Evolutionary conservation across 2,797 vertebrate genomes (phyloP), one percentile per base, ranked within the genome.

Genomic region (Menidia menidia): DNA sequence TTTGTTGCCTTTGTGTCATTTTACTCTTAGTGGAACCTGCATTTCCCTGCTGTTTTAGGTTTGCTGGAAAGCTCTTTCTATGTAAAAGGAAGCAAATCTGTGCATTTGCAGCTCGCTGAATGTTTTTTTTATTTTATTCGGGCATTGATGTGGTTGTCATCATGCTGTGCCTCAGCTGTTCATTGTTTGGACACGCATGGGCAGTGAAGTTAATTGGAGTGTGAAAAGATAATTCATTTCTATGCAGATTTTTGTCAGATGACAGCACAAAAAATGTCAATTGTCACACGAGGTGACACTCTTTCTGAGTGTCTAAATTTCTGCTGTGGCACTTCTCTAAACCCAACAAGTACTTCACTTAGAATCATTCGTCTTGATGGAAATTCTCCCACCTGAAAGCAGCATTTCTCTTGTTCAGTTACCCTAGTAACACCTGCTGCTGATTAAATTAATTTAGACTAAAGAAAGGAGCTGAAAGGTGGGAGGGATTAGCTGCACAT

Each of bases 161-260:
- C 72, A 52, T 32, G 43, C 71, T 84, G 78, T 30, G 75, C 69
- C 69, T 82, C 73, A 69, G 58, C 64, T 76, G 60, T 75, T 82
- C 71, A 43, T 78, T 77, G 75, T 75, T 74, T 60, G 32, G 60
- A 60, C 69, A 58, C 47, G 59, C 42, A 18, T 14, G 41, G 45
- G 56, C 60, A 52, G 44, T 15, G 61, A 72, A 68, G 67, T 54
- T 72, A 78, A 86, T 71, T 53, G 31, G 48, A 30, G 31, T 33
- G 52, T 59, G 64, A 73, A 33, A 35, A 42, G 41, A 53, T 68
- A 9, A 48, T 75, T 78, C 53, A 68, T 81, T 70, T 63, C 47
- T 8, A 58, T 67, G 32, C 60, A 71, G 30, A 50, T 72, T 81
- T 81, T 61, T 71, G 47, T 61, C 48, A 35, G 51, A 63, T 67